Conservation (phyloP, 2,113 vertebrate species). For the Columbina picui region DNA sequence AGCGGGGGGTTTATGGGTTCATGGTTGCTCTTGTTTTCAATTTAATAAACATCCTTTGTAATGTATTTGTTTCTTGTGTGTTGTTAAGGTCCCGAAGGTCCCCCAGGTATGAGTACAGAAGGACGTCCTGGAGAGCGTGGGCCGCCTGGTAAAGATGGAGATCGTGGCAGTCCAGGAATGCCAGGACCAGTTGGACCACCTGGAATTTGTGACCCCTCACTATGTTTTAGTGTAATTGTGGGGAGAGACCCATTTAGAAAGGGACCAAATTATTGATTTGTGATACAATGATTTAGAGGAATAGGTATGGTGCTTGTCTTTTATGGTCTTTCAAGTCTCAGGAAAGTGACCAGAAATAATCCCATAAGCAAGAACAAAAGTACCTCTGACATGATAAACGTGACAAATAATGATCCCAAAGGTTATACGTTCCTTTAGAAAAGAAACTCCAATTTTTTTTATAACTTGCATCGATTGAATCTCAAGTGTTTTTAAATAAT, state of each 20-base stretch:
- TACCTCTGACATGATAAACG: constrained; percentile 77
- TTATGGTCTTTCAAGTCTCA: constrained; percentile 86
- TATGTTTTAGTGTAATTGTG: constrained; percentile 89
- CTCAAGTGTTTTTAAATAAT: constrained; percentile 22
- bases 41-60: neutral
- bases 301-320: constrained; percentile 78
- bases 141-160: constrained; percentile 84
- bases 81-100: constrained; percentile 86
- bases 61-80: neutral
- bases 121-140: constrained; percentile 87
- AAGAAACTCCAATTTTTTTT: neutral
- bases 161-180: constrained; percentile 85
- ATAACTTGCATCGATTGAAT: constrained; percentile 18
- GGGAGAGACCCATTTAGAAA: constrained; percentile 92
- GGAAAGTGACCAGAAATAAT: constrained; percentile 87
- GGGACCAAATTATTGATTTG: constrained; percentile 92
- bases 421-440: constrained; percentile 10
- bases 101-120: constrained; percentile 85
- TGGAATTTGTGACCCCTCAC: constrained; percentile 90
- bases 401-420: constrained; percentile 26
- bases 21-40: neutral
- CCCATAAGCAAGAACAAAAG: constrained; percentile 76
- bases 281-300: constrained; percentile 52
- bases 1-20: fast-evolving
- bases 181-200: constrained; percentile 87